These are phyloP conservation scores for Strix occidentalis DNA, from an alignment of 2,797 vertebrate species.

Conservation along the genomic window DNA sequence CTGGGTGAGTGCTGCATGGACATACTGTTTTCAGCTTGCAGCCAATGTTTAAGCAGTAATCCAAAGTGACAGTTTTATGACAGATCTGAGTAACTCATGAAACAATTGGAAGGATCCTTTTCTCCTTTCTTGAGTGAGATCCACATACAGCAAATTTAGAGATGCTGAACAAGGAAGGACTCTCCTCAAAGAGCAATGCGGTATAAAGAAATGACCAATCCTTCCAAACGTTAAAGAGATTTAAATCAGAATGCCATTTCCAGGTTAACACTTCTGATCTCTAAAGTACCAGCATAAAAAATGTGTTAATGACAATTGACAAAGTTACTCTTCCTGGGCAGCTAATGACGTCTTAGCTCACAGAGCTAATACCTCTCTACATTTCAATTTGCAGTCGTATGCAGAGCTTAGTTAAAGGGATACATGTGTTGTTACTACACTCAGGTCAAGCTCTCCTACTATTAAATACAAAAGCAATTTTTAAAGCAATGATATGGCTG, in stretches of 20 bases:
- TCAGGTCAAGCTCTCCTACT: conserved; percentile 20
- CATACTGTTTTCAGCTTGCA: conserved; percentile 29
- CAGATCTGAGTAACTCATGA: conserved; percentile 29
- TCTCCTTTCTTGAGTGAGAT: conserved; percentile 24
- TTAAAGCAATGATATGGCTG: conserved; percentile 43
- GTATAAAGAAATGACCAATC: neutral
- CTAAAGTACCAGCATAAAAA: conserved; percentile 19
- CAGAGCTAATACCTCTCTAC: neutral
- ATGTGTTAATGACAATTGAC: neutral
- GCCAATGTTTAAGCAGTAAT: conserved; percentile 42
- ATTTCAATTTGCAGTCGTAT: neutral
- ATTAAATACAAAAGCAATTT: conserved; percentile 59
- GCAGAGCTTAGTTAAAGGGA: neutral
- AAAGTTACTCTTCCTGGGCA: neutral
- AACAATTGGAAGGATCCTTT: conserved; percentile 11
- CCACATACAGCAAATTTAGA: conserved; percentile 24
- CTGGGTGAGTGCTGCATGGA: neutral
- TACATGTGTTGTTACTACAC: neutral
- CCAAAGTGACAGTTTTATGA: conserved; percentile 54
- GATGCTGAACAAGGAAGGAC: neutral
- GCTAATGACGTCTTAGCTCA: conserved; percentile 25
- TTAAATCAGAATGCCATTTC: conserved; percentile 25
- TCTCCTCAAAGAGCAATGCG: neutral
- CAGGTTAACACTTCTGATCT: neutral
- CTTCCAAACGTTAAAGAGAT: neutral